Percentiles rank a stretch among this genome's conserved stretches.
phyloP scores from a whole-genome alignment of 1,140 invertebrate genomes.

The Sinella curviseta region DNA sequence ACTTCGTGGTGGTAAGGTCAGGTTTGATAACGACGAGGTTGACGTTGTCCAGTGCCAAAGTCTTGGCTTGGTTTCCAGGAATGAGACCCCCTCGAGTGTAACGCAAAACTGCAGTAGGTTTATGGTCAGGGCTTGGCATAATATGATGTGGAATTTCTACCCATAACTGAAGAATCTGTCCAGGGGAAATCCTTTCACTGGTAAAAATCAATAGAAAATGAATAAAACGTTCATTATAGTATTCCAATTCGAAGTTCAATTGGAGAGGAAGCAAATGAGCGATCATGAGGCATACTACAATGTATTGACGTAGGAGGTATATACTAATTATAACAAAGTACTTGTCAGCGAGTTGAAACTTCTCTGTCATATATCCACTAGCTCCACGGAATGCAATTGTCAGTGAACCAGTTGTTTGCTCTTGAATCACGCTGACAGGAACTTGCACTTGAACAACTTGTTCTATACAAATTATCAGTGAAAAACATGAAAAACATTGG shows the following conservation, averaged over 20 bases:
- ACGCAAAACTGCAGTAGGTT: conserved; percentile 24
- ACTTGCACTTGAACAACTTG: conserved; percentile 35
- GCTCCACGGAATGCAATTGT: conserved; percentile 17
- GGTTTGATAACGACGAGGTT: conserved; percentile 30
- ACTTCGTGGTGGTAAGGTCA: conserved; percentile 31
- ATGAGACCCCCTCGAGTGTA: conserved; percentile 40
- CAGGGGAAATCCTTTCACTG: conserved; percentile 31
- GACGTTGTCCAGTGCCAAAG: conserved; percentile 29
- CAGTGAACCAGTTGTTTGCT: conserved; percentile 24
- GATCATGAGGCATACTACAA: no score
- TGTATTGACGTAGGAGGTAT: neutral
- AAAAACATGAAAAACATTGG: conserved; percentile 8
- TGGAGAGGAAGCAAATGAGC: no score
- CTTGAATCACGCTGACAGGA: conserved; percentile 30
- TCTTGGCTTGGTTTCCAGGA: conserved; percentile 31
- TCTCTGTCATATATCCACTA: conserved; percentile 21
- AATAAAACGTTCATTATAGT: neutral
- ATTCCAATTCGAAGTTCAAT: no score
- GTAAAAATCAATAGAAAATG: neutral
- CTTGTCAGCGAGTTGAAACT: conserved; percentile 28
- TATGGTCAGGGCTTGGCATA: neutral
- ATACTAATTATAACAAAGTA: conserved; percentile 22
- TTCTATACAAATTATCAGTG: no score
- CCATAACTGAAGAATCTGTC: conserved; percentile 34
- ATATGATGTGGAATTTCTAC: conserved; percentile 37